These are phyloP conservation scores for Brachypteracias leptosomus DNA, from an alignment of 2,113 vertebrate species.

Conservation along the genomic window DNA sequence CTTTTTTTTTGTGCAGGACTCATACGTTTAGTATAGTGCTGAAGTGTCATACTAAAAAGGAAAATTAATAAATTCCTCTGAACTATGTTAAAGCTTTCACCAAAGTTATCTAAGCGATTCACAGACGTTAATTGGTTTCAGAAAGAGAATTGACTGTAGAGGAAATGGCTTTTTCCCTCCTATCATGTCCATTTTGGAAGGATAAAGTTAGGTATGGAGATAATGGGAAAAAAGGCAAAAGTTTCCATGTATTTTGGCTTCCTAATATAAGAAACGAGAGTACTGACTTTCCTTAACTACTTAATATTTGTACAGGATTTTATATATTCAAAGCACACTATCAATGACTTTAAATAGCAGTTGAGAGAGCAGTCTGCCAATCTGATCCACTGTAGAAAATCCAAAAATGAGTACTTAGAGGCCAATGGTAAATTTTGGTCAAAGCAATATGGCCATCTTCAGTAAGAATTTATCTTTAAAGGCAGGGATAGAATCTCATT, in stretches of 20 bases:
- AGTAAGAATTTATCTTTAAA: background rate
- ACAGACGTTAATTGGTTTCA: background rate
- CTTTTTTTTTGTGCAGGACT: background rate
- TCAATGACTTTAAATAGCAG: background rate
- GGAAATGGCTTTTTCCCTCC: background rate
- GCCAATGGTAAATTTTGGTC: background rate
- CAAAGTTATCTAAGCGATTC: background rate
- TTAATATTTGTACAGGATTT: background rate
- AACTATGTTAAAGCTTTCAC: background rate
- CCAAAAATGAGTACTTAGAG: background rate
- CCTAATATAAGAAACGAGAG: background rate
- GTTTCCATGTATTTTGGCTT: background rate
- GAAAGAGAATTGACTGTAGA: background rate
- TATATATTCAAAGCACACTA: background rate
- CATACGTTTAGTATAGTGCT: too few relatives aligned
- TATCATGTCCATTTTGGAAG: background rate
- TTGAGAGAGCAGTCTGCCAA: background rate
- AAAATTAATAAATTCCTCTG: background rate
- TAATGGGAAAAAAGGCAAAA: background rate
- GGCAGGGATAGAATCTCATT: background rate
- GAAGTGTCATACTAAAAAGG: background rate
- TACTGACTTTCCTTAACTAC: conserved; percentile 8
- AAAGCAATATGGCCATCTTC: background rate
- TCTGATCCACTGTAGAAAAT: background rate
- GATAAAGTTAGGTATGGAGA: background rate